Evolutionary conservation across 2,113 vertebrate species (phyloP).

Genomic region (Balaenoptera acutorostrata): DNA sequence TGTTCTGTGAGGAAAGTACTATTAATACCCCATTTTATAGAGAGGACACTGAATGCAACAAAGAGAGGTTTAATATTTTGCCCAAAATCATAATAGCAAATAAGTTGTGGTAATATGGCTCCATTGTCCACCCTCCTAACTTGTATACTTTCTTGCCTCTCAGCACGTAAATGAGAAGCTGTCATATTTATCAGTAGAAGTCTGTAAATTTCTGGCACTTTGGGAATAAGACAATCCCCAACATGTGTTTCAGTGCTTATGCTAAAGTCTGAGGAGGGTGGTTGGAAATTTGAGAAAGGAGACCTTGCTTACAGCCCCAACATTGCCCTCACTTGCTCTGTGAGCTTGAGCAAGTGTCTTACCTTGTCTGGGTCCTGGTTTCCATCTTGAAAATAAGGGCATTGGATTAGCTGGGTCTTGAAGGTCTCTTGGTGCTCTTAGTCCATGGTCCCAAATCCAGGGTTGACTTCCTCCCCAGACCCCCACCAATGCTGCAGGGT

Average conservation of each 20-base stretch:
- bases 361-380: background rate
- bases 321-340: background rate
- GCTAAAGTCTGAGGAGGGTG: background rate
- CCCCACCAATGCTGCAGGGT: background rate
- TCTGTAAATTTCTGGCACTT: background rate
- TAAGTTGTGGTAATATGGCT: background rate
- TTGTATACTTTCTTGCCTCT: background rate
- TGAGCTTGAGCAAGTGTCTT: background rate
- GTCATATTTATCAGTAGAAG: background rate
- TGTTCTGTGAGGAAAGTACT: background rate
- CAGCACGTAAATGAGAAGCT: background rate
- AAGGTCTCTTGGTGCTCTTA: background rate
- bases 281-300: background rate
- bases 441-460: background rate
- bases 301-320: background rate
- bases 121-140: background rate
- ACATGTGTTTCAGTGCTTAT: background rate
- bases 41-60: background rate
- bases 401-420: background rate
- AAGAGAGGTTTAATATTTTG: background rate
- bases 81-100: background rate
- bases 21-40: background rate
- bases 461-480: background rate
- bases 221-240: background rate
- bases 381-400: slow-evolving; percentile 2